phyloP scores from a whole-genome alignment of 2,888 invertebrate genomes.

The Anarsia innoxiella region DNA sequence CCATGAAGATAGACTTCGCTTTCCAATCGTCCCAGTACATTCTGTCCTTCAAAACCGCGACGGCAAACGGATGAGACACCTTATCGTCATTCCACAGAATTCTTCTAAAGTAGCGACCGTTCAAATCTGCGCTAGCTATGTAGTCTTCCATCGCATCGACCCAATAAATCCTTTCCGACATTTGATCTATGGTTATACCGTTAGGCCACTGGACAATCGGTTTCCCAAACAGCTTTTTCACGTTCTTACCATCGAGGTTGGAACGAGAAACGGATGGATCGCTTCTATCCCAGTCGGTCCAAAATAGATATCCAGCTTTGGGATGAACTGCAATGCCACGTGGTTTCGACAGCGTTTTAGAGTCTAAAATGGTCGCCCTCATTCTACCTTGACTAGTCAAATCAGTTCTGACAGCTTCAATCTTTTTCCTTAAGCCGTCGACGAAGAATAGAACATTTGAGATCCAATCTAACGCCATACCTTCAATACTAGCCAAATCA shows the following conservation, averaged over 20 bases:
- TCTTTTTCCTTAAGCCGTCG: conserved; percentile 84
- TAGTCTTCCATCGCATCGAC: conserved; percentile 89
- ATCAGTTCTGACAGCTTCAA: conserved; percentile 85
- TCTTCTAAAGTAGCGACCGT: conserved; percentile 80
- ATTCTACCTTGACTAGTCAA: conserved; percentile 78
- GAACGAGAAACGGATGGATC: conserved; percentile 86
- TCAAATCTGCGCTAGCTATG: conserved; percentile 84
- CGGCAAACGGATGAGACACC: conserved; percentile 89
- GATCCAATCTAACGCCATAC: conserved; percentile 93
- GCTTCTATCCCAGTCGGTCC: conserved; percentile 91
- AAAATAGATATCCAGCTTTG: conserved; percentile 83
- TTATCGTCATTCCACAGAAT: conserved; percentile 78
- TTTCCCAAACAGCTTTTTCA: conserved; percentile 78
- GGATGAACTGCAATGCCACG: conserved; percentile 91
- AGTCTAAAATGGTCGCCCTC: conserved; percentile 84
- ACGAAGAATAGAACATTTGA: conserved; percentile 91
- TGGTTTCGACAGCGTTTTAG: conserved; percentile 80
- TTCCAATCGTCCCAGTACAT: conserved; percentile 96
- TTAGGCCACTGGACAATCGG: conserved; percentile 89
- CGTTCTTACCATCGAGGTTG: conserved; percentile 84
- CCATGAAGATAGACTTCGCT: conserved; percentile 83
- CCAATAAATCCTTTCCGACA: conserved; percentile 89
- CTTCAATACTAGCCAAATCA: conserved; percentile 87
- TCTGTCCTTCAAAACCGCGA: conserved; percentile 88
- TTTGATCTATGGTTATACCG: conserved; percentile 89